These are phyloP conservation scores for Trichogramma pretiosum DNA, from an alignment of 1,140 invertebrate species.

Conservation along the genomic window DNA sequence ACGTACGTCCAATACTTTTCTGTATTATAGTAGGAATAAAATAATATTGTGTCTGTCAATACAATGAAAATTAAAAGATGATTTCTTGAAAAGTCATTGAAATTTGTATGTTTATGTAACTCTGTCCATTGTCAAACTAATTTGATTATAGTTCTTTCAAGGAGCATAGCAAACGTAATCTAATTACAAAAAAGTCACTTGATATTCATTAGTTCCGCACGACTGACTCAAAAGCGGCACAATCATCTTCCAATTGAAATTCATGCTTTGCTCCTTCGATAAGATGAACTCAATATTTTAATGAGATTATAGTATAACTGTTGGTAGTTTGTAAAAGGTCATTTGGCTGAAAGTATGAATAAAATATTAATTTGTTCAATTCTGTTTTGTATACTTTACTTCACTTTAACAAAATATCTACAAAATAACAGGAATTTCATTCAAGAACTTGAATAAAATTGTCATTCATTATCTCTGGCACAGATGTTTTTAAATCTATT, in stretches of 20 bases:
- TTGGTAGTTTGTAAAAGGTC: constrained; percentile 32
- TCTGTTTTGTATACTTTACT: constrained; percentile 10
- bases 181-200: constrained; percentile 17
- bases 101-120: constrained; percentile 1
- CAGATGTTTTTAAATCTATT: too few species aligned
- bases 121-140: not conserved
- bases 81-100: constrained; percentile 17
- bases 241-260: constrained; percentile 32
- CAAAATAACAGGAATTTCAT: not conserved
- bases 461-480: too few species aligned
- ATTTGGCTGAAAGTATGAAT: constrained; percentile 31
- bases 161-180: constrained; percentile 14
- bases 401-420: constrained; percentile 3
- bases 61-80: not conserved
- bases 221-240: constrained; percentile 44
- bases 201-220: constrained; percentile 37
- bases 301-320: constrained; percentile 28
- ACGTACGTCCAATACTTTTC: constrained; percentile 42
- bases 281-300: constrained; percentile 20
- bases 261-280: constrained; percentile 20
- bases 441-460: not conserved
- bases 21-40: constrained; percentile 1
- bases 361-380: constrained; percentile 39
- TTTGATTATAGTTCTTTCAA: not conserved
- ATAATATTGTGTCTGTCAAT: not conserved